A percentile compares a stretch with the other conserved stretches of the same genome.
phyloP scores from a whole-genome alignment of 2,113 vertebrate genomes.

The Stigmatopora nigra region DNA sequence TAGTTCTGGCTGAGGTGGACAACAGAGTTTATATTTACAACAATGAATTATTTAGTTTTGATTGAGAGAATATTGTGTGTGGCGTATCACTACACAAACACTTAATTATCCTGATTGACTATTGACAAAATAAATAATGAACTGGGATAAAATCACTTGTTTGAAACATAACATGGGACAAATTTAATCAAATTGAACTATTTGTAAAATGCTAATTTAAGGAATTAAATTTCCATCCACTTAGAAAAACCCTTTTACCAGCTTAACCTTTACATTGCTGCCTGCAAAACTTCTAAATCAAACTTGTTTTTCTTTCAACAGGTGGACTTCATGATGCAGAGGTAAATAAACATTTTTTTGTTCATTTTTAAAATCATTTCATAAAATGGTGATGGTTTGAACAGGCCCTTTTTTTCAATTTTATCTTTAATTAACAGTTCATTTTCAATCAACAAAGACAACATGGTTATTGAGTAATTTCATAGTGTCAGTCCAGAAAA shows the following conservation, averaged over 20 bases:
- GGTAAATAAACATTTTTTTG: not conserved
- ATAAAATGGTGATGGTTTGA: not conserved
- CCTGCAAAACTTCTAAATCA: no score
- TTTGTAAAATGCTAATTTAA: no score
- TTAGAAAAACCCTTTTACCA: no score
- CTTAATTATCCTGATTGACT: not conserved
- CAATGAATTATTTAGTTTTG: not conserved
- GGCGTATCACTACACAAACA: not conserved
- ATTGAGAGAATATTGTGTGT: not conserved
- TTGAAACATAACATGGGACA: not conserved
- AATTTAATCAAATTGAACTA: not conserved
- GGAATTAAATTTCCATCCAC: no score
- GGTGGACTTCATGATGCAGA: not conserved
- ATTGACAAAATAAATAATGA: not conserved
- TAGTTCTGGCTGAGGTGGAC: conserved; percentile 6
- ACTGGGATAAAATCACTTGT: not conserved
- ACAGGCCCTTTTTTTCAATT: not conserved
- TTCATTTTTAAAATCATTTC: not conserved
- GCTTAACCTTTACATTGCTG: no score
- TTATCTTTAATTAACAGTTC: not conserved
- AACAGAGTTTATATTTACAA: not conserved
- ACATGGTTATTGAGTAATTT: not conserved
- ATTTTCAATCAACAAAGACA: not conserved
- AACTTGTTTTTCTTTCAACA: not conserved
- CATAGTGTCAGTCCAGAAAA: not conserved